phyloP scores from a whole-genome alignment of 1,140 invertebrate species.

The Himalopsyche phryganea region DNA sequence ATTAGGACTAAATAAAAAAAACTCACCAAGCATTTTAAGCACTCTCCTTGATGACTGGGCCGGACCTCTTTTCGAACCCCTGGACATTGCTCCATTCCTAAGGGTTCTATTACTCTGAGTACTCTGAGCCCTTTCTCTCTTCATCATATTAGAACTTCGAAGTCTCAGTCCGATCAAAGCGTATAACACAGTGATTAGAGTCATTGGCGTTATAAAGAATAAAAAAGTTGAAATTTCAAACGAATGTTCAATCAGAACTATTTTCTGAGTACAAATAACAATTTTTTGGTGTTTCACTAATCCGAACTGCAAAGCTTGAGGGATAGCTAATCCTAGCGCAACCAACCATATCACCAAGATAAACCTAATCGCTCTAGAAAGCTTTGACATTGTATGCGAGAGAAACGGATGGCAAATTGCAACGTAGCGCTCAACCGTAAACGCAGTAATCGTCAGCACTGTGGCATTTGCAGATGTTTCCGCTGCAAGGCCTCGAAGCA shows the following conservation, averaged over 20 bases:
- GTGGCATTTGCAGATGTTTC: slow-evolving; percentile 93
- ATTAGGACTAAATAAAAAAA: no score
- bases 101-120: slow-evolving; percentile 4
- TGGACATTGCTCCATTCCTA: not conserved
- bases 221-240: slow-evolving; percentile 81
- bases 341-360: slow-evolving; percentile 71
- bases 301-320: slow-evolving; percentile 73
- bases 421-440: slow-evolving; percentile 77
- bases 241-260: slow-evolving; percentile 64
- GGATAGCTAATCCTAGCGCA: slow-evolving; percentile 71
- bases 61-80: slow-evolving; percentile 28
- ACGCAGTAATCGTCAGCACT: slow-evolving; percentile 80
- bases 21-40: slow-evolving; percentile 59
- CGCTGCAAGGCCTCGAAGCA: slow-evolving; percentile 76
- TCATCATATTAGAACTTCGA: slow-evolving; percentile 58
- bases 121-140: slow-evolving; percentile 16
- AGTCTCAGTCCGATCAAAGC: slow-evolving; percentile 77
- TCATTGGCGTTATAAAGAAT: slow-evolving; percentile 84
- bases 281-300: slow-evolving; percentile 49
- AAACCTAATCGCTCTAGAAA: slow-evolving; percentile 70
- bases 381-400: slow-evolving; percentile 80
- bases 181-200: slow-evolving; percentile 79
- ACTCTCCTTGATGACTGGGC: slow-evolving; percentile 54
- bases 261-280: slow-evolving; percentile 57
- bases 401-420: slow-evolving; percentile 74